These are phyloP conservation scores for Cyphomyrmex costatus DNA, from an alignment of 1,140 invertebrate genomes.

Conservation along the genomic window DNA sequence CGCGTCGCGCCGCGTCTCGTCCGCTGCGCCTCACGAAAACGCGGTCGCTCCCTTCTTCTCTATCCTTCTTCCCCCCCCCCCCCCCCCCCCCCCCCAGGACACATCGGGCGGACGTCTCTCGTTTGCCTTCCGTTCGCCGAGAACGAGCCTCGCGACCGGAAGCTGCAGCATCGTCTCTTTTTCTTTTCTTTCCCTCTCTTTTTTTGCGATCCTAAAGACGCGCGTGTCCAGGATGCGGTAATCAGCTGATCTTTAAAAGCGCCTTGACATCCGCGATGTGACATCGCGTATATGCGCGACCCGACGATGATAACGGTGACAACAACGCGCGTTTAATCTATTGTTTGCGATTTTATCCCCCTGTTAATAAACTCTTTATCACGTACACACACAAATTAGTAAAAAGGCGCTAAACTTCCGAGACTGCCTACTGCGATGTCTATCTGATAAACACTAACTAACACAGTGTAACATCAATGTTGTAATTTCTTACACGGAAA, in stretches of 20 bases:
- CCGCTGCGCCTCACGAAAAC: conserved; percentile 1
- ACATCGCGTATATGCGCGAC: not conserved
- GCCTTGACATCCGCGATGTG: conserved; percentile 14
- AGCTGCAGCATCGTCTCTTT: not conserved
- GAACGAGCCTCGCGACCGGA: not conserved
- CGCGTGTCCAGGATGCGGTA: not conserved
- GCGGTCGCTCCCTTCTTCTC: conserved; percentile 19
- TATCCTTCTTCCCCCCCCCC: not conserved
- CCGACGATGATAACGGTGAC: conserved; percentile 47
- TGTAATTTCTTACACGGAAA: too few species aligned
- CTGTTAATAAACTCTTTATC: not conserved
- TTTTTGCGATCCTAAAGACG: not conserved
- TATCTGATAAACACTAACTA: too few species aligned
- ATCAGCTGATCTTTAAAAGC: conserved; percentile 51
- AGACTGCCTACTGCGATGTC: too few species aligned
- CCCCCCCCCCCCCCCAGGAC: not conserved
- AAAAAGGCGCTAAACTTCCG: too few species aligned
- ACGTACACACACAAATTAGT: too few species aligned
- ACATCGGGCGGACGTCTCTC: conserved; percentile 31
- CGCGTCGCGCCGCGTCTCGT: conserved; percentile 11
- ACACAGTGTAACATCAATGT: too few species aligned
- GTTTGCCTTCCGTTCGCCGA: not conserved
- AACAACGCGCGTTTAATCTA: not conserved
- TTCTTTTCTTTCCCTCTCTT: not conserved
- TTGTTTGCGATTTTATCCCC: conserved; percentile 18